Evolutionary conservation across 2,888 invertebrate genomes (phyloP).

Genomic region (Yponomeuta cagnagella): DNA sequence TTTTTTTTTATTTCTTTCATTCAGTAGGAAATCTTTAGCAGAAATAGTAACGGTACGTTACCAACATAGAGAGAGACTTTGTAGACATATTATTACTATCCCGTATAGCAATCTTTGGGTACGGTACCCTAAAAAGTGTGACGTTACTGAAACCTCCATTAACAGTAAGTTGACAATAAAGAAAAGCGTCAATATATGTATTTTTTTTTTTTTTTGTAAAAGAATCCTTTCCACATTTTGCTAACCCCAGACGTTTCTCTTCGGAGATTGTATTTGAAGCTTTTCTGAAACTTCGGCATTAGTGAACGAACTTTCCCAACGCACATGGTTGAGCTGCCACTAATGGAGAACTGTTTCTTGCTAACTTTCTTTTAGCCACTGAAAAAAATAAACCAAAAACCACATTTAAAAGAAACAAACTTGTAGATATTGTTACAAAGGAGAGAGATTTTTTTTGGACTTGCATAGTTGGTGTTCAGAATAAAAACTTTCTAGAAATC

Average conservation of each 20-base stretch:
- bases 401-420: background rate
- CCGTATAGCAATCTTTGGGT: too few relatives aligned
- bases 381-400: background rate
- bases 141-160: too few relatives aligned
- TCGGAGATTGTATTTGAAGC: conserved; percentile 56
- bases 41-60: too few relatives aligned
- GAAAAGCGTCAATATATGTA: too few relatives aligned
- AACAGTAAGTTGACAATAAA: too few relatives aligned
- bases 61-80: too few relatives aligned
- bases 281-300: conserved; percentile 60
- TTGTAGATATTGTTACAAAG: background rate
- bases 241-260: conserved; percentile 6
- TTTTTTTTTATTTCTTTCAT: too few relatives aligned
- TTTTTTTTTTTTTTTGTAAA: background rate
- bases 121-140: too few relatives aligned
- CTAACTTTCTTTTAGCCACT: conserved; percentile 32
- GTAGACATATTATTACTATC: too few relatives aligned
- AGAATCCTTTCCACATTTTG: conserved; percentile 4
- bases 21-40: too few relatives aligned
- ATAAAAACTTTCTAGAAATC: too few relatives aligned
- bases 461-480: background rate
- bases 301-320: conserved; percentile 56
- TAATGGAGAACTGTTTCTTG: conserved; percentile 57
- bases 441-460: background rate
- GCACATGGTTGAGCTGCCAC: conserved; percentile 58